Percentiles rank a stretch among this genome's conserved stretches.
phyloP scores from a whole-genome alignment of 2,797 vertebrate genomes.

The Leptodactylus fallax region DNA sequence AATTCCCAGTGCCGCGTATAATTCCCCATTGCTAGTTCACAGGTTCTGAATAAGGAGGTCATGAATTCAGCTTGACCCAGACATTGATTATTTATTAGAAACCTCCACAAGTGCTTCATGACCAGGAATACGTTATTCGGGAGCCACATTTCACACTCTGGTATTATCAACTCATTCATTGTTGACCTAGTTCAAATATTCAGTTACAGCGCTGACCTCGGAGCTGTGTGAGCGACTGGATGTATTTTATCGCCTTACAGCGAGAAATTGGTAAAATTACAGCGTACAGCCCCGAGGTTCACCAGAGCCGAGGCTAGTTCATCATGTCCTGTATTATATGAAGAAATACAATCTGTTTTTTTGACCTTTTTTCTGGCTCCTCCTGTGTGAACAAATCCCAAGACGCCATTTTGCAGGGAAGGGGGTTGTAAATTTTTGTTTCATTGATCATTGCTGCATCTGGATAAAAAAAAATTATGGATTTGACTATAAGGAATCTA shows the following conservation, averaged over 20 bases:
- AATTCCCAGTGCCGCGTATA: neutral
- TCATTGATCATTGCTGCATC: too few species aligned
- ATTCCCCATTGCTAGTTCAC: neutral
- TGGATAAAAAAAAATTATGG: neutral
- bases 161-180: constrained; percentile 27
- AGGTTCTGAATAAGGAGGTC: neutral
- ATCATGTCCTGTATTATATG: constrained; percentile 12
- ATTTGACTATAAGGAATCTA: neutral
- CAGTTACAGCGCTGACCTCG: constrained; percentile 23
- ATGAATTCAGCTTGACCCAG: constrained; percentile 10
- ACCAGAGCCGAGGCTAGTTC: neutral
- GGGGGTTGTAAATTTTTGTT: neutral
- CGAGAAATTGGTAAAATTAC: constrained; percentile 15
- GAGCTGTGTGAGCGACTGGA: neutral
- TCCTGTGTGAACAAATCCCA: neutral
- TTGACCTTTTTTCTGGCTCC: neutral
- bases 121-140: constrained; percentile 1
- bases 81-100: constrained; percentile 49
- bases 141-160: neutral
- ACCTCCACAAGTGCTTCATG: constrained; percentile 29
- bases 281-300: neutral
- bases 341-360: neutral
- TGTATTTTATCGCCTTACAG: constrained; percentile 4
- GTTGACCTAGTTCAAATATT: constrained; percentile 33
- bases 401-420: neutral